phyloP scores from a whole-genome alignment of 2,113 vertebrate genomes.

The Nerophis lumbriciformis region DNA sequence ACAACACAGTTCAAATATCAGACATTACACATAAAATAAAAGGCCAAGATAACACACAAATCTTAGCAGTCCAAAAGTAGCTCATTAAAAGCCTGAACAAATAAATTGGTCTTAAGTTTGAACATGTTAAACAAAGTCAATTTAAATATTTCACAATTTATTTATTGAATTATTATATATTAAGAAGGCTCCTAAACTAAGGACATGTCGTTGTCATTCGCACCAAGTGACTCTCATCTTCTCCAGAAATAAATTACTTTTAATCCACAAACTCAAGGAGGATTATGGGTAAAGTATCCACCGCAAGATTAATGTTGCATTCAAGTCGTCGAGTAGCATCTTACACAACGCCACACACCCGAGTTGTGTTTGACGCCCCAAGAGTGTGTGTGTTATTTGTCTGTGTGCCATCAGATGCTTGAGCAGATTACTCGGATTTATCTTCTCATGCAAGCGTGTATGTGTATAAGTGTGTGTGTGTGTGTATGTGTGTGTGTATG shows the following conservation, averaged over 20 bases:
- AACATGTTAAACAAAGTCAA: no score
- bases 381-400: not conserved
- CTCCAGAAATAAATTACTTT: constrained; percentile 3
- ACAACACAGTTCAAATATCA: no score
- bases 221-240: not conserved
- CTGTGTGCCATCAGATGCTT: not conserved
- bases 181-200: not conserved
- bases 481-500: not conserved
- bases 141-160: no score
- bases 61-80: no score
- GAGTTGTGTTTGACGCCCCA: no score
- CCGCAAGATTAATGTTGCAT: constrained; percentile 12
- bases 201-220: no score
- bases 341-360: not conserved
- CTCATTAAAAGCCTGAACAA: no score
- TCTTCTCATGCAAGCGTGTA: constrained; percentile 9
- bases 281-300: constrained; percentile 30
- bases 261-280: constrained; percentile 29
- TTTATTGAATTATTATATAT: no score
- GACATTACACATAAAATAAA: no score
- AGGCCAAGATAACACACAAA: no score
- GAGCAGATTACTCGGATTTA: constrained; percentile 2
- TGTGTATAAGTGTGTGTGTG: not conserved
- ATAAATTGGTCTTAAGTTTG: no score
- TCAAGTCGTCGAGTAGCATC: constrained; percentile 26